phyloP scores from a whole-genome alignment of 2,797 vertebrate genomes.

The Gephyroberyx darwinii region DNA sequence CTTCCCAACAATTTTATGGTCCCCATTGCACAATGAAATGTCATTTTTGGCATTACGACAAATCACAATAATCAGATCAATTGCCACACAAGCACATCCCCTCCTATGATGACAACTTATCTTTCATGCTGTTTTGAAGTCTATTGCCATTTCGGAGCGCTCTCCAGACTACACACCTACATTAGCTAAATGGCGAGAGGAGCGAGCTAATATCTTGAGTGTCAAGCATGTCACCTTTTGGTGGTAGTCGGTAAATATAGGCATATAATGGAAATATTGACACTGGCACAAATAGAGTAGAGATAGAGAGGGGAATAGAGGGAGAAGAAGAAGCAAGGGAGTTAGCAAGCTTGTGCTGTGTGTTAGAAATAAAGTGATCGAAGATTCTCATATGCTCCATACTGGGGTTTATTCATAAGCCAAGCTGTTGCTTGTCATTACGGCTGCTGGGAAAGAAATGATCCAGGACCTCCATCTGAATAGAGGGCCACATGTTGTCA shows the following conservation, averaged over 20 bases:
- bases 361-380: slow-evolving; percentile 54
- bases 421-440: slow-evolving; percentile 78
- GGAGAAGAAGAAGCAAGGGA: background rate
- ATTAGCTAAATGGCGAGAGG: slow-evolving; percentile 33
- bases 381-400: slow-evolving; percentile 62
- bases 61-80: slow-evolving; percentile 72
- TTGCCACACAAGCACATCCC: slow-evolving; percentile 54
- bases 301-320: background rate
- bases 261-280: slow-evolving; percentile 26
- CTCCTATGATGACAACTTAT: slow-evolving; percentile 39
- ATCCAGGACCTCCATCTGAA: slow-evolving; percentile 72
- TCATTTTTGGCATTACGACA: slow-evolving; percentile 72
- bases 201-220: slow-evolving; percentile 34
- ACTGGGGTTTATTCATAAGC: slow-evolving; percentile 75
- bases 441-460: slow-evolving; percentile 71
- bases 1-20: slow-evolving; percentile 57
- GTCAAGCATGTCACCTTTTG: slow-evolving; percentile 36
- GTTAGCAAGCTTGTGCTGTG: slow-evolving; percentile 18
- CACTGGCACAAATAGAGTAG: slow-evolving; percentile 10
- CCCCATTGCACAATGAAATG: slow-evolving; percentile 73
- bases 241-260: slow-evolving; percentile 31
- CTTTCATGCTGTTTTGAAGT: slow-evolving; percentile 56
- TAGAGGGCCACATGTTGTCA: slow-evolving; percentile 73
- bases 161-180: slow-evolving; percentile 47
- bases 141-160: slow-evolving; percentile 40